Evolutionary conservation across 2,113 vertebrate genomes (phyloP), one percentile per base, ranked within the genome.

Genomic region (Trachemys scripta): DNA sequence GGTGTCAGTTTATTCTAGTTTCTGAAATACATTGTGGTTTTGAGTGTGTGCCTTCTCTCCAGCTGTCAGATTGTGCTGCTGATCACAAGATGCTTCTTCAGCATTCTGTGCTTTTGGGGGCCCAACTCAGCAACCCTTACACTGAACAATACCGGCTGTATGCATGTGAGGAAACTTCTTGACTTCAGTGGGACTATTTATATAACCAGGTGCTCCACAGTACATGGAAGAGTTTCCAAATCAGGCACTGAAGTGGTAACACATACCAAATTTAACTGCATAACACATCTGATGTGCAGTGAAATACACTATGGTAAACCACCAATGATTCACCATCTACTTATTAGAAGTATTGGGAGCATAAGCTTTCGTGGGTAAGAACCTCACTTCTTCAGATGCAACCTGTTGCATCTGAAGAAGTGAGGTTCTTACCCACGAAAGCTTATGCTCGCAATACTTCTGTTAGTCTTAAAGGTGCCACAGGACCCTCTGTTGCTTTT

Each of bases 271-370:
- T 93, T 81, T 95, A 97, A 82, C 86, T 82, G 38, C 53, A 88
- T 22, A 89, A 81, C 80, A 81, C 38, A 57, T 84, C 51, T 96
- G 94, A 88, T 92, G 88, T 94, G 84, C 91, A 91, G 57, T 62
- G 82, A 97, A 97, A 97, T 85, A 93, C 88, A 89, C n/a, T 92
- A 94, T 90, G 94, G 88, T 95, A 94, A 97, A 92, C 90, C 91
- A 95, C 93, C 84, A 80, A 82, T 90, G 93, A 96, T 91, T 96
- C 96, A 97, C 81, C 42, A 0, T 93, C 95, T 94, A 94, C 89
- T 94, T 97, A 92, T 87, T 91, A 42, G 42, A 42, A 42, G 42
- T 42, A 42, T 42, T 42, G 42, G 42, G 42, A 42, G 42, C 42
- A 42, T 42, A 42, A 42, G 42, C 42, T 42, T 42, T 42, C 42